Evolutionary conservation across 2,888 invertebrate species (phyloP).

Genomic region (Brachylomia viminalis): DNA sequence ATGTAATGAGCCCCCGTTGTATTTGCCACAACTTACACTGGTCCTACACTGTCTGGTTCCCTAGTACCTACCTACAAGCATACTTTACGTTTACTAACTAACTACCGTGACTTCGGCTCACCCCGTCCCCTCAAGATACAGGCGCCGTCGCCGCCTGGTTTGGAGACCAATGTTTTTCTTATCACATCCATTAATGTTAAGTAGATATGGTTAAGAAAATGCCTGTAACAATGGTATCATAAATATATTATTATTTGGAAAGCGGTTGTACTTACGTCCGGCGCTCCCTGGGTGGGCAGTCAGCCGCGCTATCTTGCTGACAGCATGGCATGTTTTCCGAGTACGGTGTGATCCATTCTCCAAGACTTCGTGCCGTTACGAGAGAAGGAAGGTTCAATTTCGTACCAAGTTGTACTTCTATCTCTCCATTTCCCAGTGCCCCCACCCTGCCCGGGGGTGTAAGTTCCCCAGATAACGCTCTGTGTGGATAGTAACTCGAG

Average conservation of each 20-base stretch:
- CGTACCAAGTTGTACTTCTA: constrained; percentile 35
- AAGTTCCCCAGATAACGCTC: constrained; percentile 64
- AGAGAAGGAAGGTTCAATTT: not conserved
- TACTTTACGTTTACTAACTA: not conserved
- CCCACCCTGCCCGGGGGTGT: constrained; percentile 43
- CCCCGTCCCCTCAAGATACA: no score
- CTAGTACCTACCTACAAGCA: no score
- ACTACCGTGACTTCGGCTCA: no score
- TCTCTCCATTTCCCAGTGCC: rapidly evolving
- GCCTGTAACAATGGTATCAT: no score
- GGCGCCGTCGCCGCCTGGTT: no score
- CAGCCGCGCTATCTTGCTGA: not conserved
- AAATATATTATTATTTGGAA: no score
- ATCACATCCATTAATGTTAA: no score
- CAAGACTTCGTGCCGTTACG: no score
- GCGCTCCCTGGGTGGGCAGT: not conserved
- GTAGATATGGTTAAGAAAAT: no score
- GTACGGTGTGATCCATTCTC: not conserved
- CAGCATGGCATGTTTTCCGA: not conserved
- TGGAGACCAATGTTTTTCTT: no score
- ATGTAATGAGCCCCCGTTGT: no score
- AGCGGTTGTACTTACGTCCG: no score
- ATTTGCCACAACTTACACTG: not conserved
- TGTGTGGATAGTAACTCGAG: constrained; percentile 63
- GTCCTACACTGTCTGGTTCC: not conserved